These are phyloP conservation scores for Agriopis leucophaearia DNA, from an alignment of 2,888 invertebrate species.

Conservation along the genomic window DNA sequence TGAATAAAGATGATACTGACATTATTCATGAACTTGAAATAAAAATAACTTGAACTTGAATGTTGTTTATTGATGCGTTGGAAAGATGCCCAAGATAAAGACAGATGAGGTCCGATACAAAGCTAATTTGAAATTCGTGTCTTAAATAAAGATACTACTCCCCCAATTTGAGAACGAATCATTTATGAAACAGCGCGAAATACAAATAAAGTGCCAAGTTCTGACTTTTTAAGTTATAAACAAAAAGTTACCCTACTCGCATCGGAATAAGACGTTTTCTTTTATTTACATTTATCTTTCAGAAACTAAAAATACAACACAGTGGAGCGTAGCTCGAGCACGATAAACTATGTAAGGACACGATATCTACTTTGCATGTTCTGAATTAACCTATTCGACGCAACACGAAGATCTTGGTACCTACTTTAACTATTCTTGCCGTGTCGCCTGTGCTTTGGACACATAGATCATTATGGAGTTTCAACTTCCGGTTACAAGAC, in stretches of 20 bases:
- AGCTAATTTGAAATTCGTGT: slow-evolving; percentile 31
- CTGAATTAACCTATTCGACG: slow-evolving; percentile 36
- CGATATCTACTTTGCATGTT: slow-evolving; percentile 37
- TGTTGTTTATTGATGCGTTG: slow-evolving; percentile 42
- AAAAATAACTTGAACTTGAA: slow-evolving; percentile 48
- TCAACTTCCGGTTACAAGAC: slow-evolving; percentile 56
- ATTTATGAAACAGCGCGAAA: slow-evolving; percentile 21
- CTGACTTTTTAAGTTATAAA: slow-evolving; percentile 32
- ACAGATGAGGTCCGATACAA: slow-evolving; percentile 34
- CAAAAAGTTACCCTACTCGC: slow-evolving; percentile 27
- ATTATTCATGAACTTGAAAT: slow-evolving; percentile 59
- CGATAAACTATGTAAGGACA: slow-evolving; percentile 40
- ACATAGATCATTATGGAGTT: slow-evolving; percentile 54
- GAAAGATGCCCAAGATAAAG: slow-evolving; percentile 38
- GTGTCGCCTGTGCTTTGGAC: slow-evolving; percentile 8
- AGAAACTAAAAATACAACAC: slow-evolving; percentile 36
- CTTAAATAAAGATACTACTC: slow-evolving; percentile 29
- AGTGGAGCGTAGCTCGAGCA: slow-evolving; percentile 22
- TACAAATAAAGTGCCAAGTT: slow-evolving; percentile 27
- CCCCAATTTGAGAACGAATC: slow-evolving; percentile 25
- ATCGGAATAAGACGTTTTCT: slow-evolving; percentile 31
- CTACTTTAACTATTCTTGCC: slow-evolving; percentile 23
- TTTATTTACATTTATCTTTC: slow-evolving; percentile 35
- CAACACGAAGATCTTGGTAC: slow-evolving; percentile 19
- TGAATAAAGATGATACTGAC: slow-evolving; percentile 55